Evolutionary conservation across 1,140 invertebrate genomes (phyloP), one percentile per base, ranked within the genome.

Genomic region (Holcopasites calliopsidis): DNA sequence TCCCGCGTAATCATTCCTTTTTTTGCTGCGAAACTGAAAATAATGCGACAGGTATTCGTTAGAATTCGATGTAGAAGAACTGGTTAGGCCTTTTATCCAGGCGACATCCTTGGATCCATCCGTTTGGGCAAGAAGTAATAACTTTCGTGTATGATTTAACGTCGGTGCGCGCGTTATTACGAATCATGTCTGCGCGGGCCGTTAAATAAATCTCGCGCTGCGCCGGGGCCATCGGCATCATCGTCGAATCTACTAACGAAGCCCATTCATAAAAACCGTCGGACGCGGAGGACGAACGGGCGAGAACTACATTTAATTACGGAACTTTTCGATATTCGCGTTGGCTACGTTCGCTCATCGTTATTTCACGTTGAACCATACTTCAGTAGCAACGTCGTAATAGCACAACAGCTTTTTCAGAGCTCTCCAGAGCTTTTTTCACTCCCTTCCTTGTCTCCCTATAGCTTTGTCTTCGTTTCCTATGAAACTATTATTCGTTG

Each of bases 251-350:
- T 23, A 58, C 55, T 58, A 58, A 58, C 55, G 55, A 58, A 35
- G 55, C n/a, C 31, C 55, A 58, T 58, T 58, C 55, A 21, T 58
- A 35, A 58, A 35, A 33, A 58, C 55, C 18, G 28, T 23, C 52
- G 50, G 6, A 28, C 13, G 3, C 26, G 0, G 54, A 13, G 18
- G n/a, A 35, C 55, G n/a, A 38, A 28, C 57, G 1, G n/a, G n/a
- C 13, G 57, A 38, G 23, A 38, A 38, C 57, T 58, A 38, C 21
- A 38, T 58, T 58, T 38, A 58, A 52, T 68, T 68, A 40, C 16
- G 49, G 4, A 50, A 54, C 33, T 58, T 58, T 38, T 35, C 55
- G 28, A 58, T 58, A 58, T 58, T 58, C 31, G 16, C 16, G 35
- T 58, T 6, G 11, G 1, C n/a, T 7, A 10, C 21, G 28, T 26